Evolutionary conservation across 2,113 vertebrate species (phyloP), one percentile per base, ranked within the genome.

Genomic region (Dicerorhinus sumatrensis): DNA sequence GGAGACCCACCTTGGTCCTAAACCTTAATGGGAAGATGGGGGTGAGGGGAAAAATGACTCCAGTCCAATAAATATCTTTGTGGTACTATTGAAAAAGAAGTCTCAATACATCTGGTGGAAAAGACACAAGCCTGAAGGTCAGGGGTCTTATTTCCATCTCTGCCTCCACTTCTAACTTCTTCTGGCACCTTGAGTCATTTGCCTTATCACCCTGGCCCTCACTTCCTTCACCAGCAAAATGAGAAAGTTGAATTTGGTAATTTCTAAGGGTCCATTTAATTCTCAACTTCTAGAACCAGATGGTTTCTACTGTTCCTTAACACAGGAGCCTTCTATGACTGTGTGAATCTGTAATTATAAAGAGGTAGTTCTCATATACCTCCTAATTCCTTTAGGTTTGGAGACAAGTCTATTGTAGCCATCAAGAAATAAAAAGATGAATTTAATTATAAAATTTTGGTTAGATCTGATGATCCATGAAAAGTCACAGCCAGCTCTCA

Each of bases 241-340:
- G 4, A 89, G 3, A 16, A 80, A 80, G 21, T 5, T 51, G 11
- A 94, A 80, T 9, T 4, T 76, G 69, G 39, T 29, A 14, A 39
- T 91, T 96, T 62, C 31, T 83, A 31, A 77, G 25, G 13, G 13
- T 90, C 7, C 46, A 86, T 89, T 89, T 63, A 87, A 56, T 92
- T 84, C 72, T 93, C 85, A 83, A 87, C 73, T 70, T 89, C 20
- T 62, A 89, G 75, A 94, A 48, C 7, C 14, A 63, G 56, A n/a
- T 54, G 2, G 8, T 77, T 39, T 86, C 20, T 63, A n/a, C 17
- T 51, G 0, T 80, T 20, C 33, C 36, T 33, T 65, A 46, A 39
- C 20, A 46, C 25, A 69, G n/a, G 31, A 70, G 23, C 2, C 13
- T 70, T 51, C 83, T 73, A 27, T 18, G 56, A 79, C 7, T 60